Percentiles rank a stretch among this genome's conserved stretches.
Evolutionary conservation across 1,140 invertebrate species (phyloP).

Genomic region (Drosophila paulistorum): DNA sequence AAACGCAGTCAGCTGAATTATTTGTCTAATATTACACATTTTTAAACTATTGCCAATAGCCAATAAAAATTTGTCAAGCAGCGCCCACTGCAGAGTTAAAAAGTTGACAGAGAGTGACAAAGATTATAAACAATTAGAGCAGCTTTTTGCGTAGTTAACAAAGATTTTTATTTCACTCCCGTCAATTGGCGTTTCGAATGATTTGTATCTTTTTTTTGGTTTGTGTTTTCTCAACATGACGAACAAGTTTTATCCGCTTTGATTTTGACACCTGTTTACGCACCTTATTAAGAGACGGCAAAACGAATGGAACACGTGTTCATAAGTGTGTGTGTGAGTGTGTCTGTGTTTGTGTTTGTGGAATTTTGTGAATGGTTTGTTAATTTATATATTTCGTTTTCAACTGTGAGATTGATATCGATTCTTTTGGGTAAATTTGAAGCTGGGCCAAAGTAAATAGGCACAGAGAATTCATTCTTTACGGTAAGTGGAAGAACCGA

Average conservation of each 20-base stretch:
- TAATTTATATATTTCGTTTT: constrained; percentile 15
- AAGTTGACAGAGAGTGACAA: constrained; percentile 13
- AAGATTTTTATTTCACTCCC: constrained; percentile 15
- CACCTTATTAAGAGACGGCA: constrained; percentile 46
- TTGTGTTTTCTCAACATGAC: constrained; percentile 30
- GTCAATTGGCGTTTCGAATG: constrained; percentile 45
- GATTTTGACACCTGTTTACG: constrained; percentile 74
- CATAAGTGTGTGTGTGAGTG: constrained; percentile 23
- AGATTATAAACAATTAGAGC: constrained; percentile 73
- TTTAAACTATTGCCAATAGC: too few relatives aligned
- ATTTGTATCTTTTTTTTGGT: constrained; percentile 42
- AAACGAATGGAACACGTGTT: constrained; percentile 43
- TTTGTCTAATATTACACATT: too few relatives aligned
- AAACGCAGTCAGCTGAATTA: too few relatives aligned
- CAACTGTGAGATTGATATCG: constrained; percentile 1
- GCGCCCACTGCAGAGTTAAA: background rate
- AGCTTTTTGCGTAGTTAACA: constrained; percentile 53
- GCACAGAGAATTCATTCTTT: background rate
- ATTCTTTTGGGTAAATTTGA: background rate
- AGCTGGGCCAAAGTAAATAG: constrained; percentile 6
- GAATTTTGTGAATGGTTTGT: constrained; percentile 10
- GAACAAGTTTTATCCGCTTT: constrained; percentile 36
- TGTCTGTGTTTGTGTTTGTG: background rate
- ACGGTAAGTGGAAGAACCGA: background rate
- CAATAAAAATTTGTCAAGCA: too few relatives aligned